Evolutionary conservation across 1,140 invertebrate genomes (phyloP).

Genomic region (Sipha flava): DNA sequence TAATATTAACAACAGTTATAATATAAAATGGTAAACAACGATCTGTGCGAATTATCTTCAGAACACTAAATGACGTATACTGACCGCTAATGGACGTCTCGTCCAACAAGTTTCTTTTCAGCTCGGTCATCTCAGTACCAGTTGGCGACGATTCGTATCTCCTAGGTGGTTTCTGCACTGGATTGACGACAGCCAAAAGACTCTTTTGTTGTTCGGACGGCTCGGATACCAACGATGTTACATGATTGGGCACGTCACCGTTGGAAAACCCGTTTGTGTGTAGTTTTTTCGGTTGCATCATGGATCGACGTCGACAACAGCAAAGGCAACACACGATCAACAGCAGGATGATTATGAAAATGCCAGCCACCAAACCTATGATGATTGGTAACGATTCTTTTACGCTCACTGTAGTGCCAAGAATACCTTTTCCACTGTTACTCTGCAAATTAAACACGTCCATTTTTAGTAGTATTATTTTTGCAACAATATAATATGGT

Average conservation of each 20-base stretch:
- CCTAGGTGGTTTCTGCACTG: conserved; percentile 66
- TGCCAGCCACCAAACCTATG: conserved; percentile 38
- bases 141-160: conserved; percentile 54
- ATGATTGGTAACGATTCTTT: conserved; percentile 46
- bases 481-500: too few species aligned
- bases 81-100: conserved; percentile 61
- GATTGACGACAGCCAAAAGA: conserved; percentile 68
- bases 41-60: too few species aligned
- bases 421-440: conserved; percentile 44
- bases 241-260: conserved; percentile 38
- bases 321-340: conserved; percentile 37
- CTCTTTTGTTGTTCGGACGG: conserved; percentile 56
- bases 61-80: conserved; percentile 12
- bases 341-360: conserved; percentile 35
- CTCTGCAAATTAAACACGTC: too few species aligned
- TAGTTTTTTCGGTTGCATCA: conserved; percentile 38
- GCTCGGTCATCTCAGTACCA: conserved; percentile 66
- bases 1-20: too few species aligned
- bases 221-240: conserved; percentile 17
- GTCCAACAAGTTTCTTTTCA: conserved; percentile 67
- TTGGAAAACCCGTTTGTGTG: conserved; percentile 37
- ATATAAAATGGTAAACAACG: too few species aligned
- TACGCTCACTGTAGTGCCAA: conserved; percentile 49
- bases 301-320: conserved; percentile 27
- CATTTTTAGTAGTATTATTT: too few species aligned